A percentile compares a stretch with the other conserved stretches of the same genome.
Evolutionary conservation across 2,113 vertebrate genomes (phyloP).

Genomic region (Callipepla squamata): DNA sequence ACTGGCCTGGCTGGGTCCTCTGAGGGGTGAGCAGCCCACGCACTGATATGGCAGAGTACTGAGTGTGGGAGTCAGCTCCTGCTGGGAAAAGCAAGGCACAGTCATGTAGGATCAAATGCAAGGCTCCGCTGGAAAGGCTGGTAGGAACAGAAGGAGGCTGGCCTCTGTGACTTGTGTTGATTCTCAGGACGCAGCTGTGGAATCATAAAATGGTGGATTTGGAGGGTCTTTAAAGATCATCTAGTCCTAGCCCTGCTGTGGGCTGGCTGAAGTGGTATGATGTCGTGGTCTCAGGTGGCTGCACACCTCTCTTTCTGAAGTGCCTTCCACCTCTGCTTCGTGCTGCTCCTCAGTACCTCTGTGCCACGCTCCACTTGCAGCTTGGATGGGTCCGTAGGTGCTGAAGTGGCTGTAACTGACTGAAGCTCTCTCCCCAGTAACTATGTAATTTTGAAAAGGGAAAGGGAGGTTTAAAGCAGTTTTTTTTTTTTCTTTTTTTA

Average conservation of each 20-base stretch:
- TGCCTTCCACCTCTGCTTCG: not conserved
- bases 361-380: not conserved
- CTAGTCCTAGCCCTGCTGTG: too few relatives aligned
- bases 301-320: not conserved
- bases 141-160: not conserved
- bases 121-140: rapidly evolving
- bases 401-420: rapidly evolving
- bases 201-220: too few relatives aligned
- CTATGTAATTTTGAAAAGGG: not conserved
- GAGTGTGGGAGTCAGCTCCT: not conserved
- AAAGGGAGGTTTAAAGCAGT: not conserved
- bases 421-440: not conserved
- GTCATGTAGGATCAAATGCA: not conserved
- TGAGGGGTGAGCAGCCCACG: rapidly evolving
- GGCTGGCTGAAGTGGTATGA: too few relatives aligned
- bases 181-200: too few relatives aligned
- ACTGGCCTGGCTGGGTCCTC: not conserved
- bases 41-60: not conserved
- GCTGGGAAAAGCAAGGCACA: not conserved
- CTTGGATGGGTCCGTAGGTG: not conserved
- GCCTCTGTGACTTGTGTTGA: not conserved
- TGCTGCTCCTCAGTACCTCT: not conserved
- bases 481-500: not conserved
- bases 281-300: not conserved
- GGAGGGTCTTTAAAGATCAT: too few relatives aligned